Percentiles rank a stretch among this genome's conserved stretches.
phyloP scores from a whole-genome alignment of 1,140 invertebrate species.

The Schlechtendalia chinensis region DNA sequence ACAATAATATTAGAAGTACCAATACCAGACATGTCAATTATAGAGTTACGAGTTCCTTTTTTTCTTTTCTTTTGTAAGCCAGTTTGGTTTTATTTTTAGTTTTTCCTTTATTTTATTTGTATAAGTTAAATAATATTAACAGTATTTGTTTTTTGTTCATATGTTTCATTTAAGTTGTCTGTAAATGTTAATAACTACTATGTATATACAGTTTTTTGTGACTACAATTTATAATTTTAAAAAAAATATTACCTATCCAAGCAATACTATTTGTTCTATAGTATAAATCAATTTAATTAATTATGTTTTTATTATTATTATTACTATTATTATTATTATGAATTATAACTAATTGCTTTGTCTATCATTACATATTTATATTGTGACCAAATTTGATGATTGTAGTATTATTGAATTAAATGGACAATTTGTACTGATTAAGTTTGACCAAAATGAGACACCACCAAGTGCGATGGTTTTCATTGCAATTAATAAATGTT shows the following conservation, averaged over 20 bases:
- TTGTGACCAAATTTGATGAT: conserved; percentile 20
- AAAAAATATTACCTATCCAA: conserved; percentile 21
- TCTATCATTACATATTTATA: conserved; percentile 18
- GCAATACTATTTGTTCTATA: conserved; percentile 35
- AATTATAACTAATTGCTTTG: conserved; percentile 38
- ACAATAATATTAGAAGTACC: conserved; percentile 28
- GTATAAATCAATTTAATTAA: conserved; percentile 18
- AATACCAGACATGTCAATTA: conserved; percentile 37
- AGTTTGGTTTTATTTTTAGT: neutral
- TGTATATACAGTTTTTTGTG: conserved; percentile 14
- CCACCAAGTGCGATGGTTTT: conserved; percentile 23
- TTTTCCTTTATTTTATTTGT: neutral
- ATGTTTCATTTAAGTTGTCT: conserved; percentile 28
- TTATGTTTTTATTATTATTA: conserved; percentile 23
- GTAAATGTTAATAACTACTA: neutral
- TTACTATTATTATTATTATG: conserved; percentile 29
- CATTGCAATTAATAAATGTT: conserved; percentile 42
- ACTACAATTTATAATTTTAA: conserved; percentile 17
- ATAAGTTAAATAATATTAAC: conserved; percentile 15
- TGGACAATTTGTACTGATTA: conserved; percentile 25
- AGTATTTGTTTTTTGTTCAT: conserved; percentile 42
- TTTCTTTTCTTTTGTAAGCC: conserved; percentile 11
- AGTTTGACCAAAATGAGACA: conserved; percentile 23
- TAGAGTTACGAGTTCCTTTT: conserved; percentile 48
- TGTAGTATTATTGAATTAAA: conserved; percentile 19